Percentiles rank a stretch among this genome's conserved stretches.
Evolutionary conservation across 64 coral and sea anemone genomes (phyloP).

Genomic region (Porites lutea): DNA sequence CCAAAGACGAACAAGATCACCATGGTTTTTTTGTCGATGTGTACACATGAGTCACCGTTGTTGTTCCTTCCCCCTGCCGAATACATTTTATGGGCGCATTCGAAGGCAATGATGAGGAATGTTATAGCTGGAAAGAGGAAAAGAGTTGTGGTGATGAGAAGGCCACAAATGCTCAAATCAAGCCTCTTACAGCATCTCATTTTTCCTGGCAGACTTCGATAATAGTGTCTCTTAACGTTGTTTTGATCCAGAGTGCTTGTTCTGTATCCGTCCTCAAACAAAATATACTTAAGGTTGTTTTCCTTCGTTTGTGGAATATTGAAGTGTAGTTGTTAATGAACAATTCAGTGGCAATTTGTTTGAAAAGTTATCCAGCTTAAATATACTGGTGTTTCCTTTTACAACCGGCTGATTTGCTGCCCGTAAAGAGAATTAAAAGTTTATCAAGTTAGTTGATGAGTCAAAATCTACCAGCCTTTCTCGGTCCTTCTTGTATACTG

Average conservation of each 20-base stretch:
- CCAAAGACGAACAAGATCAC: constrained; percentile 6
- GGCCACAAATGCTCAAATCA: constrained; percentile 18
- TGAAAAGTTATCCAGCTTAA: too few species aligned
- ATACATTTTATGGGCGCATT: background rate
- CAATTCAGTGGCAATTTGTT: too few species aligned
- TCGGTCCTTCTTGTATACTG: too few species aligned
- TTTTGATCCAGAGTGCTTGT: background rate
- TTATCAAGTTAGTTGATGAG: too few species aligned
- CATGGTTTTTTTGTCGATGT: background rate
- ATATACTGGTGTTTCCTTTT: too few species aligned
- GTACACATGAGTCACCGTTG: background rate
- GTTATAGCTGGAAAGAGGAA: background rate
- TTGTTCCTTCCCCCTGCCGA: background rate
- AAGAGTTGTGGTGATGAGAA: background rate
- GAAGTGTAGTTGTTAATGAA: too few species aligned
- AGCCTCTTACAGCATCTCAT: constrained; percentile 9
- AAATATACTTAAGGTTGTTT: too few species aligned
- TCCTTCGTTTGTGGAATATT: too few species aligned
- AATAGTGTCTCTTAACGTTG: background rate
- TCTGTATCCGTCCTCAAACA: too few species aligned
- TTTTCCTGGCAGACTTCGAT: background rate
- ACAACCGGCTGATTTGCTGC: too few species aligned
- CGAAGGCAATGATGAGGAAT: background rate
- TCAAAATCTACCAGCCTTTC: too few species aligned
- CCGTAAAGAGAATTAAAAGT: too few species aligned